phyloP scores from a whole-genome alignment of 2,797 vertebrate species.

The Microcaecilia unicolor region DNA sequence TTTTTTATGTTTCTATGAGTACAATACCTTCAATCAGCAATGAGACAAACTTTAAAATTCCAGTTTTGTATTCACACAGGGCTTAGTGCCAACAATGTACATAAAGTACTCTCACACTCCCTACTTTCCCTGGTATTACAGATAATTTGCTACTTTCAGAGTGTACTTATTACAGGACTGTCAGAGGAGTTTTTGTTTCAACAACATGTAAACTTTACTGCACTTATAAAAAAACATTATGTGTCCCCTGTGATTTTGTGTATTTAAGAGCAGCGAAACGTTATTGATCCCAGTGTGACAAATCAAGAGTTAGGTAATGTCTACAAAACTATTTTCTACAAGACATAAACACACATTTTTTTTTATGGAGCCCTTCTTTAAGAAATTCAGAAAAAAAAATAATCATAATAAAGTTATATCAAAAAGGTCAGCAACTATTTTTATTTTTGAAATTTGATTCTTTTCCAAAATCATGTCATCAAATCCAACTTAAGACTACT shows the following conservation, averaged over 20 bases:
- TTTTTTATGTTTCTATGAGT: too few species aligned
- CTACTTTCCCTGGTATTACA: constrained; percentile 63
- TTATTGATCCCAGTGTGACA: constrained; percentile 81
- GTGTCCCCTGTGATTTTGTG: constrained; percentile 69
- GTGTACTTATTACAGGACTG: constrained; percentile 74
- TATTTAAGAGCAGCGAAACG: constrained; percentile 78
- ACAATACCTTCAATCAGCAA: constrained; percentile 10
- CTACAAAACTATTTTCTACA: constrained; percentile 78
- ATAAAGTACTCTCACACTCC: constrained; percentile 50
- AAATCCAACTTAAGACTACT: constrained; percentile 38
- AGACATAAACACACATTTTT: constrained; percentile 70
- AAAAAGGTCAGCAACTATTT: constrained; percentile 52
- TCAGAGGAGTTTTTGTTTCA: constrained; percentile 80
- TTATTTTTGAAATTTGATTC: constrained; percentile 53
- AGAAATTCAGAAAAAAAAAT: constrained; percentile 58
- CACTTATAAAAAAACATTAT: constrained; percentile 79
- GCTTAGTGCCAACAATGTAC: constrained; percentile 41
- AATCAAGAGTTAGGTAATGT: constrained; percentile 81
- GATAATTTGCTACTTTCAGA: constrained; percentile 73
- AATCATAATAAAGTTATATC: constrained; percentile 22
- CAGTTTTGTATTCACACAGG: constrained; percentile 30
- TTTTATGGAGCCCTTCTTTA: constrained; percentile 71
- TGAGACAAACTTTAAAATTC: constrained; percentile 19
- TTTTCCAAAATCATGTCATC: constrained; percentile 33
- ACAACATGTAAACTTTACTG: constrained; percentile 81